A percentile compares a stretch with the other conserved stretches of the same genome.
Conservation (phyloP, 2,113 vertebrate genomes). For the Thymallus thymallus region DNA sequence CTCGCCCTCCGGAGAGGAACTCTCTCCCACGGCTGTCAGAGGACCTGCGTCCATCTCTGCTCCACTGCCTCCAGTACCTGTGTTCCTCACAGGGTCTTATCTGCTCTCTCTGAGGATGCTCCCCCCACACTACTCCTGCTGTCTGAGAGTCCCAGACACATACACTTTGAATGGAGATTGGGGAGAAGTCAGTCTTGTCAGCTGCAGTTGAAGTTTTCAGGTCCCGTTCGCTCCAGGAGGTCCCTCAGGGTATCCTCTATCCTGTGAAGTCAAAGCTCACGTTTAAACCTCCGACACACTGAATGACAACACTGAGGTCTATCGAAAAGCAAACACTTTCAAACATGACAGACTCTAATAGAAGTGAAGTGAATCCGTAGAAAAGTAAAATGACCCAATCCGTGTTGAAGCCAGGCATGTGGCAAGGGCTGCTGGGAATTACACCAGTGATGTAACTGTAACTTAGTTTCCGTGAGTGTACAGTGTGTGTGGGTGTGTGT, state of each 20-base stretch:
- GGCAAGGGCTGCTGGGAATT: slow-evolving; percentile 36
- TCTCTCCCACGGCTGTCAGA: slow-evolving; percentile 51
- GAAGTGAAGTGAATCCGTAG: not conserved
- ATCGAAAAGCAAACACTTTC: not conserved
- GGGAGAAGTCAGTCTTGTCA: not conserved
- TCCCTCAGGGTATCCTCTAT: not conserved
- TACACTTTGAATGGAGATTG: not conserved
- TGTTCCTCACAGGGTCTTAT: not conserved
- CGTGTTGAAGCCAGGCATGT: not conserved
- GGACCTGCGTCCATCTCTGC: slow-evolving; percentile 66
- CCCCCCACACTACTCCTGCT: not conserved
- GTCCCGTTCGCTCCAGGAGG: not conserved
- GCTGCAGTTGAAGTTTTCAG: not conserved
- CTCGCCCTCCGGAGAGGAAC: slow-evolving; percentile 61
- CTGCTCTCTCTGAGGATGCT: not conserved
- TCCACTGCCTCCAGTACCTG: not conserved
- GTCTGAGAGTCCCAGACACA: not conserved
- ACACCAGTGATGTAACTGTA: slow-evolving; percentile 38
- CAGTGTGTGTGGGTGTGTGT: slow-evolving; percentile 33
- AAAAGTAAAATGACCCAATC: slow-evolving; percentile 2
- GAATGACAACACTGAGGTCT: not conserved
- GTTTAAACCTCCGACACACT: not conserved
- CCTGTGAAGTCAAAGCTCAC: not conserved
- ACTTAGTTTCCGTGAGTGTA: slow-evolving; percentile 29
- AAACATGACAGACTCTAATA: not conserved